Base-by-base conservation (phyloP, 2,797 vertebrate genomes). In the Arremon aurantiirostris region DNA sequence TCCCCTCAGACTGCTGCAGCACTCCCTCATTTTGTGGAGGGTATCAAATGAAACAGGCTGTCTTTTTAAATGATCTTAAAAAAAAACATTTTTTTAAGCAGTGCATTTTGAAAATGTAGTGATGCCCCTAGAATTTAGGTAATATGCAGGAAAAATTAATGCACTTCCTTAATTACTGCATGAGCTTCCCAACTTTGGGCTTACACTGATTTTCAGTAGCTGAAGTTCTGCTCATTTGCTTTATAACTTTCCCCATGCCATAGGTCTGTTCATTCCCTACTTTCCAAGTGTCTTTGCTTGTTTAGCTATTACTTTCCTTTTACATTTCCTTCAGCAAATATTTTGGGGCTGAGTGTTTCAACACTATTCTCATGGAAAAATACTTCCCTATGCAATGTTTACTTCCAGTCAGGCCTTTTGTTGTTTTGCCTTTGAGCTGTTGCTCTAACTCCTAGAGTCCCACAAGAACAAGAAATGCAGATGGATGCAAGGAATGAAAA, bases 401-500 rank as follows among this genome's bases (percentile, higher is more conserved):
- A 49, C 32, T 84, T 79, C 59, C 47, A 86, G 44, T 42, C 12
- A 66, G 37, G 27, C 37, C n/a, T 50, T 94, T 64, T 47, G 15
- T 65, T 83, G 35, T 76, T 94, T 82, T 90, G 63, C 30, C 63
- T 96, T 79, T 90, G 35, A 91, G 72, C 46, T 71, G 30, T 86
- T 72, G 32, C 37, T 88, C 57, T 57, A 72, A 66, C 23, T 46
- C 27, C 8, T 85, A 13, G n/a, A 83, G 68, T 86, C 80, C 56
- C 78, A 60, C 20, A 84, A 89, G 87, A 87, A 71, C 2, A 11
- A 77, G 42, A 89, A 86, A 47, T 70, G 39, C 28, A 82, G 66
- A 73, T 70, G 30, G 66, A 93, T 91, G 37, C 7, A 90, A 88
- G 41, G 76, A 94, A 90, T 59, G 21, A 88, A 83, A 81, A 83